Percentiles rank a stretch among this genome's conserved stretches.
These are phyloP conservation scores for Protodeltote pygarga DNA, from an alignment of 2,888 invertebrate species.

Conservation along the genomic window DNA sequence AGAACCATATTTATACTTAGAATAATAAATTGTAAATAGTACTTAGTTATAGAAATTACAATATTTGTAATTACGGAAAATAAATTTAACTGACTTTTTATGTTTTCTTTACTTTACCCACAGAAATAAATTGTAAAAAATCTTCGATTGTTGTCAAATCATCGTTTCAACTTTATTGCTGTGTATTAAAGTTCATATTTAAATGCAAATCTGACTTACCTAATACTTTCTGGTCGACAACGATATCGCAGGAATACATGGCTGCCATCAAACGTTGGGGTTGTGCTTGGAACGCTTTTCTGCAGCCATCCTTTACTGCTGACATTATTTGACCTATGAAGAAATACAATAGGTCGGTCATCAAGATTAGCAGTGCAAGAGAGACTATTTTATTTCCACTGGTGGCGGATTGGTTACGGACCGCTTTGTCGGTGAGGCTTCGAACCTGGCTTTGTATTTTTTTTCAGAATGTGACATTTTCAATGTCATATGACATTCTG, in stretches of 20 bases:
- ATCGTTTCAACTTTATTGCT: not conserved
- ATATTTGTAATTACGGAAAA: constrained; percentile 81
- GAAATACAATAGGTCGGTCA: not conserved
- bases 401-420: too few species aligned
- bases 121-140: too few species aligned
- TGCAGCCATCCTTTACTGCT: constrained; percentile 95
- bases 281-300: constrained; percentile 95
- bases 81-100: constrained; percentile 66
- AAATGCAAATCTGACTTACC: constrained; percentile 88
- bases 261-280: constrained; percentile 97
- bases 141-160: too few species aligned
- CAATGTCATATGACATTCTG: too few species aligned
- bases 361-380: too few species aligned
- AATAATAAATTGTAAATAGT: constrained; percentile 78
- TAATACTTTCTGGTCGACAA: constrained; percentile 94
- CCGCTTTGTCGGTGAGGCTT: too few species aligned
- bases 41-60: constrained; percentile 79
- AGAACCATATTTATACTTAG: constrained; percentile 77
- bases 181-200: constrained; percentile 8
- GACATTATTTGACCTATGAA: constrained; percentile 94
- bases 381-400: too few species aligned
- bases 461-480: too few species aligned
- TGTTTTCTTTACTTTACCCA: constrained; percentile 30
- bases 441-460: too few species aligned
- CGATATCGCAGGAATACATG: constrained; percentile 95